These are phyloP conservation scores for Platygyra sinensis DNA, from an alignment of 64 coral and sea anemone species.

Conservation along the genomic window DNA sequence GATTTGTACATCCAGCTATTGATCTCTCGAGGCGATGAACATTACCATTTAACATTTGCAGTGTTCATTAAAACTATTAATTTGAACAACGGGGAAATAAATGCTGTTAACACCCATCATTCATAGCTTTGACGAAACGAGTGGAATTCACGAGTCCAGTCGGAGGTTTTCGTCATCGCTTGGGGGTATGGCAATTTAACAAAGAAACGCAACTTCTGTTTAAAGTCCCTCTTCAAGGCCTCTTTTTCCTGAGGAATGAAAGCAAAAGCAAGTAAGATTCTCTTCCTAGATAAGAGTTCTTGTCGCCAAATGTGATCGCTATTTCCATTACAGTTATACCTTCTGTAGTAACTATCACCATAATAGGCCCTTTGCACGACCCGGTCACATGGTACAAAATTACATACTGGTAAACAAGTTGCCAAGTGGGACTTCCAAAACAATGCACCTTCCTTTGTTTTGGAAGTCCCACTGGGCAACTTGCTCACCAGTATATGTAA, in stretches of 20 bases:
- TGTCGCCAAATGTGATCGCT: no score
- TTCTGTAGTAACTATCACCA: no score
- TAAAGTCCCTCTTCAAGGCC: not conserved
- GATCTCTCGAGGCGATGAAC: not conserved
- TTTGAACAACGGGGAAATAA: not conserved
- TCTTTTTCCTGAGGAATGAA: slow-evolving; percentile 47
- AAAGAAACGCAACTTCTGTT: not conserved
- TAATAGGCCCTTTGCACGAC: no score
- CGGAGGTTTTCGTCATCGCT: not conserved
- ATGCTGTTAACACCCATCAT: not conserved
- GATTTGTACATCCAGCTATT: no score
- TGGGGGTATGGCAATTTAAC: not conserved
- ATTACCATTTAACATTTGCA: not conserved
- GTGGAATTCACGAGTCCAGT: not conserved
- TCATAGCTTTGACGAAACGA: not conserved
- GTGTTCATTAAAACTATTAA: not conserved
- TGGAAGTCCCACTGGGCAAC: no score
- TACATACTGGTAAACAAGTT: no score
- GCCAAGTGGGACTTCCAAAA: no score
- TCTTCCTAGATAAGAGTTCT: no score
- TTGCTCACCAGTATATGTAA: no score
- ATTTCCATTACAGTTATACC: no score
- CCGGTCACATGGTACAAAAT: no score
- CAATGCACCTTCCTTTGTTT: no score
- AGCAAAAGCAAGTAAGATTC: not conserved